Evolutionary conservation across 2,113 vertebrate genomes (phyloP).

Genomic region (Cebidichthys violaceus): DNA sequence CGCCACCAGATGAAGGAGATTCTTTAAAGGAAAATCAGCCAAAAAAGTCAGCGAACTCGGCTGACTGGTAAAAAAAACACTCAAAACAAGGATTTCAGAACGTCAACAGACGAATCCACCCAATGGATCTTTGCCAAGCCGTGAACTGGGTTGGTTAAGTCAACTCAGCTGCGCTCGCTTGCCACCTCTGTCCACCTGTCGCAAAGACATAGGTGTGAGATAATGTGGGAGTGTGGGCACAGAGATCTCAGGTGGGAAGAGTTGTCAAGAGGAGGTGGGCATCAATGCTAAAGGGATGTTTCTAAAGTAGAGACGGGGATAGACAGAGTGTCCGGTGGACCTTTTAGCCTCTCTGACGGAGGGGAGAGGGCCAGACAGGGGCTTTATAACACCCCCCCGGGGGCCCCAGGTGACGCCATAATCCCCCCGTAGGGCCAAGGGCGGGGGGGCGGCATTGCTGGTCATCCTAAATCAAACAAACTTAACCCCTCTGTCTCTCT

Average conservation of each 20-base stretch:
- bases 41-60: conserved; percentile 56
- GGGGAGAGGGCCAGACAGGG: conserved; percentile 78
- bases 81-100: conserved; percentile 41
- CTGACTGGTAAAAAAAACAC: conserved; percentile 38
- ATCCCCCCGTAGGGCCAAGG: conserved; percentile 74
- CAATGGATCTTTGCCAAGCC: conserved; percentile 56
- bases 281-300: conserved; percentile 72
- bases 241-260: conserved; percentile 61
- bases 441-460: conserved; percentile 60
- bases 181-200: conserved; percentile 75
- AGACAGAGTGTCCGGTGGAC: conserved; percentile 79
- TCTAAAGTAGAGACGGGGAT: conserved; percentile 72
- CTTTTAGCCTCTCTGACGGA: conserved; percentile 84
- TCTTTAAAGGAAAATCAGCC: conserved; percentile 42
- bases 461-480: conserved; percentile 80
- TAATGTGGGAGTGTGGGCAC: conserved; percentile 54
- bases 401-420: conserved; percentile 82
- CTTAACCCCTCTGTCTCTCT: conserved; percentile 66
- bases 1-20: conserved; percentile 37
- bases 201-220: conserved; percentile 79
- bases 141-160: conserved; percentile 55
- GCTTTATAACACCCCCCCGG: conserved; percentile 84
- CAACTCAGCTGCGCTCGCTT: conserved; percentile 67
- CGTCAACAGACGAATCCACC: conserved; percentile 63
- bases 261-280: conserved; percentile 76